phyloP scores from a whole-genome alignment of 2,888 invertebrate genomes.

The Cyclophora albipunctata region DNA sequence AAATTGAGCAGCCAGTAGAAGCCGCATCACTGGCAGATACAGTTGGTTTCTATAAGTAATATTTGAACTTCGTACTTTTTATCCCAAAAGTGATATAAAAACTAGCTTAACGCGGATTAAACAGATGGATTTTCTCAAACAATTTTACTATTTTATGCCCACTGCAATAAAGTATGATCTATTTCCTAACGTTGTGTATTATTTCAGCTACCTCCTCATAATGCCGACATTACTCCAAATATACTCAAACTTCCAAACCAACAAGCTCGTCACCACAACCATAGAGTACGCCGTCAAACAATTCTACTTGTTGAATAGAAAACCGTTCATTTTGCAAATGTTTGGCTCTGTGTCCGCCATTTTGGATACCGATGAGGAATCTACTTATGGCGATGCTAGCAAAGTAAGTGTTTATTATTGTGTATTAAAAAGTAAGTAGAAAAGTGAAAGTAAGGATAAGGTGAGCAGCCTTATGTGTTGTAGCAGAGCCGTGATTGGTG shows the following conservation, averaged over 20 bases:
- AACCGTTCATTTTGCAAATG: constrained; percentile 99
- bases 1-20: too few relatives aligned
- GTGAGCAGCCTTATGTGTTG: too few relatives aligned
- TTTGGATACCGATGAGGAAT: constrained; percentile 92
- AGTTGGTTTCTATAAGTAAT: too few relatives aligned
- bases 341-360: constrained; percentile 98
- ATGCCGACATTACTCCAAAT: constrained; percentile 98
- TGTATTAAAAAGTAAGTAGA: too few relatives aligned
- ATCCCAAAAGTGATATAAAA: too few relatives aligned
- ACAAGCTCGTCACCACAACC: constrained; percentile 94
- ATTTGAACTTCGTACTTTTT: too few relatives aligned
- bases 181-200: too few relatives aligned
- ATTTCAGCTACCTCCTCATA: constrained; percentile 89
- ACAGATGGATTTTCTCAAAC: background rate
- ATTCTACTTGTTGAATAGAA: constrained; percentile 97
- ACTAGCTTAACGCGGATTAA: background rate
- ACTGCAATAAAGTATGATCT: too few relatives aligned
- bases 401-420: constrained; percentile 75
- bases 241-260: constrained; percentile 98
- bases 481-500: too few relatives aligned
- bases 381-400: constrained; percentile 92
- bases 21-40: too few relatives aligned
- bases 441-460: too few relatives aligned
- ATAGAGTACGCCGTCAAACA: constrained; percentile 99
- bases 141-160: constrained; percentile 6